phyloP scores from a whole-genome alignment of 1,140 invertebrate genomes.

The Bombus superbus region DNA sequence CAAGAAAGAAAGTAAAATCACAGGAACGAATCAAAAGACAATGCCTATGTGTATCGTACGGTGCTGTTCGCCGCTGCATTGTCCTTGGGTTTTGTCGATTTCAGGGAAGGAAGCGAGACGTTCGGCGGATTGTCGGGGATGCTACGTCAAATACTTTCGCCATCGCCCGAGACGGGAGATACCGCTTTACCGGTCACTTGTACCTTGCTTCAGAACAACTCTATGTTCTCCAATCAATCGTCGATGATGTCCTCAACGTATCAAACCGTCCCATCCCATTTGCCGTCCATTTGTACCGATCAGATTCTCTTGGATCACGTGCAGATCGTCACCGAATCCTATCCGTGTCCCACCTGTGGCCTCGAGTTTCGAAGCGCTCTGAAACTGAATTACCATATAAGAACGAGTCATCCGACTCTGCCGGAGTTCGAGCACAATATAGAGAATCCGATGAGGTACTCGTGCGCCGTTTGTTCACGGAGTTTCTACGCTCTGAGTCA shows the following conservation, averaged over 20 bases:
- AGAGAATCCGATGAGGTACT: constrained; percentile 71
- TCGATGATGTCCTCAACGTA: constrained; percentile 73
- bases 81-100: constrained; percentile 81
- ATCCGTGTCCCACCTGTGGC: constrained; percentile 77
- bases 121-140: constrained; percentile 81
- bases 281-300: constrained; percentile 61
- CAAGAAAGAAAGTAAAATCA: constrained; percentile 53
- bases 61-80: constrained; percentile 69
- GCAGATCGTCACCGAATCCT: constrained; percentile 75
- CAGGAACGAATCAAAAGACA: constrained; percentile 31
- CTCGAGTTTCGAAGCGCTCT: constrained; percentile 76
- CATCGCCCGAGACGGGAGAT: constrained; percentile 78
- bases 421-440: constrained; percentile 66
- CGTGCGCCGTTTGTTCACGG: constrained; percentile 75
- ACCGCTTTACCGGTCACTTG: constrained; percentile 69
- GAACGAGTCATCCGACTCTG: constrained; percentile 72
- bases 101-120: constrained; percentile 79
- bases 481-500: constrained; percentile 75
- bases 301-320: constrained; percentile 71
- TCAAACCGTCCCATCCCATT: constrained; percentile 63
- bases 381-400: constrained; percentile 80
- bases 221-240: constrained; percentile 74
- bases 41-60: constrained; percentile 28
- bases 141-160: constrained; percentile 81
- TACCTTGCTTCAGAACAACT: constrained; percentile 73